A percentile compares a stretch with the other conserved stretches of the same genome.
Evolutionary conservation across 2,888 invertebrate genomes (phyloP).

Genomic region (Orthosia gothica): DNA sequence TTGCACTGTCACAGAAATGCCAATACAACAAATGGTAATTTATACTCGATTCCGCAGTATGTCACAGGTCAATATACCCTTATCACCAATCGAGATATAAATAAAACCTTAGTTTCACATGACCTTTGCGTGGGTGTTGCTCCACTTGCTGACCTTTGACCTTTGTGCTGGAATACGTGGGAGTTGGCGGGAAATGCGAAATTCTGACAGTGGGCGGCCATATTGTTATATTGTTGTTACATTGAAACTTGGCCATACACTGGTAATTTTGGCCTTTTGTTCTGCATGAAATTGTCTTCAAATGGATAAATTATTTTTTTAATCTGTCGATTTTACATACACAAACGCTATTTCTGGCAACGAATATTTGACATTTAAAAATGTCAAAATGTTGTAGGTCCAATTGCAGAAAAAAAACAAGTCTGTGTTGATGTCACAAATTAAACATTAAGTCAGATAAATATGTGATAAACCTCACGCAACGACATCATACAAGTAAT

Average conservation of each 20-base stretch:
- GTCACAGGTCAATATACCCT: conserved; percentile 38
- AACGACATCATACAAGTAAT: conserved; percentile 41
- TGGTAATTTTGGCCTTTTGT: background rate
- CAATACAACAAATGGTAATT: conserved; percentile 8
- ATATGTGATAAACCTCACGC: conserved; percentile 25
- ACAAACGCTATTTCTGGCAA: background rate
- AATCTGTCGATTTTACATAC: no score
- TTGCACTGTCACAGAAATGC: background rate
- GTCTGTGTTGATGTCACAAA: conserved; percentile 7
- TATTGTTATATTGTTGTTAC: conserved; percentile 24
- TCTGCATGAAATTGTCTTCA: no score
- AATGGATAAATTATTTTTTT: no score
- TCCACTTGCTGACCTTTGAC: conserved; percentile 57
- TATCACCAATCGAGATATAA: conserved; percentile 60
- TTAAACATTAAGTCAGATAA: conserved; percentile 17
- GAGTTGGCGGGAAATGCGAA: conserved; percentile 50
- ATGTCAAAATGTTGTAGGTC: background rate
- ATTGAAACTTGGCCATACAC: conserved; percentile 13
- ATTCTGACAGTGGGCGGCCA: conserved; percentile 36
- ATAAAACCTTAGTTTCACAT: conserved; percentile 57
- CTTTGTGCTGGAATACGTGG: conserved; percentile 52
- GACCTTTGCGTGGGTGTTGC: conserved; percentile 63
- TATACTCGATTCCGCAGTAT: conserved; percentile 22
- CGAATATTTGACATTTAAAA: background rate
- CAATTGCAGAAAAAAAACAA: background rate